Conservation (phyloP, 1,140 invertebrate genomes). For the Bombus superbus region DNA sequence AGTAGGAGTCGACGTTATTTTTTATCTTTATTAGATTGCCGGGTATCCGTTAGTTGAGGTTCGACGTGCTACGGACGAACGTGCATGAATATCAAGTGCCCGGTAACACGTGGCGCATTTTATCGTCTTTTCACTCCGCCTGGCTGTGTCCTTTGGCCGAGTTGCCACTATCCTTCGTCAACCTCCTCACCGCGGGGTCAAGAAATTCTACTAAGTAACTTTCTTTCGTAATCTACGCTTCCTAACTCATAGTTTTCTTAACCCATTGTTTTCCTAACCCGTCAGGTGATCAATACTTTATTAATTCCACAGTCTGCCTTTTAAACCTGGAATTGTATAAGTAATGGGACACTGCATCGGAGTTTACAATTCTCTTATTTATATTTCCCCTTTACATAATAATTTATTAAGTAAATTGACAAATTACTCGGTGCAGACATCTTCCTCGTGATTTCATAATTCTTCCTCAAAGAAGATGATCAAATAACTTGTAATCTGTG, state of each 20-base stretch:
- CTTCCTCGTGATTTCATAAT: neutral
- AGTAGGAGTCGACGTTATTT: constrained; percentile 76
- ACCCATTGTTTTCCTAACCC: neutral
- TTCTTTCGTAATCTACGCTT: neutral
- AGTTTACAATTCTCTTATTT: no score
- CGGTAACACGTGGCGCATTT: constrained; percentile 73
- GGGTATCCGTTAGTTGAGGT: constrained; percentile 76
- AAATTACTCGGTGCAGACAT: neutral
- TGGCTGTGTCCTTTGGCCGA: constrained; percentile 48
- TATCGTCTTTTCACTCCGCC: constrained; percentile 58
- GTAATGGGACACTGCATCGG: no score
- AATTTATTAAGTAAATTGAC: neutral
- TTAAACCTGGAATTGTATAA: no score
- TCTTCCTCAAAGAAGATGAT: no score
- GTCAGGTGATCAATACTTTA: no score
- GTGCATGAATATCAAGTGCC: constrained; percentile 77
- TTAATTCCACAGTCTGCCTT: no score
- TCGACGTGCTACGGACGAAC: constrained; percentile 78
- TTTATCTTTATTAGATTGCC: constrained; percentile 82
- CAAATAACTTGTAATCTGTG: no score
- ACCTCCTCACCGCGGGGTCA: neutral
- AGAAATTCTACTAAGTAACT: neutral
- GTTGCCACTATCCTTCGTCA: constrained; percentile 25
- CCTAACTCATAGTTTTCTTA: neutral
- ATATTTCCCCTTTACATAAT: neutral